These are phyloP conservation scores for Trachelipus rathkii DNA, from an alignment of 1,140 invertebrate genomes.

Conservation along the genomic window DNA sequence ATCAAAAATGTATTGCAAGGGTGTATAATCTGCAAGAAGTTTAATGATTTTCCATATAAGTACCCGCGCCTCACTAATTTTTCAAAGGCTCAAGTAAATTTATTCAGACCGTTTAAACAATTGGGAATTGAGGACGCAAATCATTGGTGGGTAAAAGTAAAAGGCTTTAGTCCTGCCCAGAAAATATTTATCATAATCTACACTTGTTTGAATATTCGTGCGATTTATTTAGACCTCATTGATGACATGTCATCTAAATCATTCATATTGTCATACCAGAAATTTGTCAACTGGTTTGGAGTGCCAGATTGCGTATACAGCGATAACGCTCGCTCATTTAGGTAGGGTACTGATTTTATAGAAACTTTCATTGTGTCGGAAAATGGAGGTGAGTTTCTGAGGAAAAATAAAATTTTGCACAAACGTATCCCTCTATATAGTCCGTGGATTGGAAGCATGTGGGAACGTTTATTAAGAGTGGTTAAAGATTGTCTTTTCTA, in stretches of 20 bases:
- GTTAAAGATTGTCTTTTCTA: conserved; percentile 8
- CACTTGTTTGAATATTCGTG: conserved; percentile 1
- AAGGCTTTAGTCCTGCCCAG: neutral
- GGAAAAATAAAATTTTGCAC: neutral
- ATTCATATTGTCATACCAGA: neutral
- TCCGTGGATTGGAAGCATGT: neutral
- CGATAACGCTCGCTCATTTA: conserved; percentile 6
- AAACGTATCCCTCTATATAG: conserved; percentile 17
- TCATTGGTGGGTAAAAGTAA: neutral
- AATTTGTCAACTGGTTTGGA: neutral
- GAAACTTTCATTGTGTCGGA: neutral
- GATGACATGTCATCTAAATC: neutral
- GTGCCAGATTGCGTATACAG: neutral
- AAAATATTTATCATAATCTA: conserved; percentile 20
- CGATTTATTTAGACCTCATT: neutral
- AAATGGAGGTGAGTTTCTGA: neutral
- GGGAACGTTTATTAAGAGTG: neutral
- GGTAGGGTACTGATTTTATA: neutral
- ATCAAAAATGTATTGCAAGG: neutral
- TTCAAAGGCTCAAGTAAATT: neutral
- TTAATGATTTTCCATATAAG: neutral
- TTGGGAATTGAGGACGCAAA: neutral
- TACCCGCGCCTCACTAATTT: neutral
- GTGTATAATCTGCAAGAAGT: neutral
- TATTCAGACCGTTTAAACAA: neutral